Base-by-base conservation (phyloP, 2,888 invertebrate genomes). In the Byasa hedistus region DNA sequence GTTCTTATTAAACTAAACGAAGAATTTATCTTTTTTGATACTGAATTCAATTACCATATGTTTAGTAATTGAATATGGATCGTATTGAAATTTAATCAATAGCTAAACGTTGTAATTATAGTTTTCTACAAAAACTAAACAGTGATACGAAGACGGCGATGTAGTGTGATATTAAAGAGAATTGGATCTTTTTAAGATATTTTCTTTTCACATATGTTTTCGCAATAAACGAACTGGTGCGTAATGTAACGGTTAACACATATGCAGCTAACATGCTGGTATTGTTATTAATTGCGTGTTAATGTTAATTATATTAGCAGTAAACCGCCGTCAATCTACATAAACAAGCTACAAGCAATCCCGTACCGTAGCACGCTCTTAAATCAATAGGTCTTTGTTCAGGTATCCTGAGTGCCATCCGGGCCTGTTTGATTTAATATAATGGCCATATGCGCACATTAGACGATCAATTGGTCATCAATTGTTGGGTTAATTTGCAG, bases 401-500 rank as follows among this genome's bases (percentile, higher is more conserved):
- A 88, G 87, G 87, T 87, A 83, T 69, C 69, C 70, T 74, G 77
- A 81, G 79, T 73, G 77, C 77, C 76, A 76, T 73, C 73, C 75
- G 70, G 72, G 71, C 79, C 82, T 74, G 81, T 80, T 83, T 89
- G 90, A 91, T 90, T 89, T 90, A 90, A 90, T 89, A 87, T 89
- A 86, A 91, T 90, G 85, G 88, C 78, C 81, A 76, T 73, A 77
- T 79, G 81, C 79, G 80, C 77, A 81, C 86, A 90, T 89, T 89
- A 89, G 85, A 82, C 87, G 86, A 87, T 87, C 89, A 87, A 87
- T 89, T 87, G 87, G 70, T 85, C 86, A 88, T 88, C 87, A 87
- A 89, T 89, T 88, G 84, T 79, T 72, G 75, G 79, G 84, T 87
- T 86, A 87, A 87, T 88, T 87, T 87, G 86, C 86, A 87, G 86